Evolutionary conservation across 2,113 vertebrate species (phyloP), one percentile per base, ranked within the genome.

Genomic region (Phalacrocorax aristotelis): DNA sequence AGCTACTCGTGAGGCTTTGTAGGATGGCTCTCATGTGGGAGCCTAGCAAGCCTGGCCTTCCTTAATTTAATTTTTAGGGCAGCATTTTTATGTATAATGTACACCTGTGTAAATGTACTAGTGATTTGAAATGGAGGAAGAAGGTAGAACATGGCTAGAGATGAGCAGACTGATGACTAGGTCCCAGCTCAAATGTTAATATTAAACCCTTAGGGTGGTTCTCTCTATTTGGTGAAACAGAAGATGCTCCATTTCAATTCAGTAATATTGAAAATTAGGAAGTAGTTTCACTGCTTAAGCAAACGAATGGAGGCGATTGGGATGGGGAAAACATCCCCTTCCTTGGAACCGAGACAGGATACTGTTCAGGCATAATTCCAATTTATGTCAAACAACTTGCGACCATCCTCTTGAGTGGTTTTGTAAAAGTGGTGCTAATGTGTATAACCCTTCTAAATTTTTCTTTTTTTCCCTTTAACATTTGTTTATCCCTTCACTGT

Each of bases 401-500:
- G 42, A 82, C 95, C 97, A 97, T 97, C 93, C 97, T 98, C 98
- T 98, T 98, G 98, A 98, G 98, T 98, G 98, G 98, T 82, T 98
- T 96, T 98, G 98, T 98, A 97, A 98, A 98, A 97, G 98, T 97
- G 95, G 97, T 98, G 98, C 98, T 98, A 98, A 97, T 98, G 98
- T 98, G 98, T 98, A 98, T 97, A 97, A 97, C 94, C 96, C 93
- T 93, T 75, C 96, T 97, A 89, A 96, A 87, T 90, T 98, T 97
- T 98, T 96, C 93, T 96, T 96, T 97, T 88, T 68, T 61, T 20
- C 75, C 96, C 96, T 96, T 97, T 98, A 98, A 98, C 98, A 97
- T 97, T 96, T 98, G 97, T 98, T 98, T 97, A 91, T 94, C 98
- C 98, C 92, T 98, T 98, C 98, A 98, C 98, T 98, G 98, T 98